phyloP scores from a whole-genome alignment of 2,888 invertebrate genomes.

The Rhagium mordax region DNA sequence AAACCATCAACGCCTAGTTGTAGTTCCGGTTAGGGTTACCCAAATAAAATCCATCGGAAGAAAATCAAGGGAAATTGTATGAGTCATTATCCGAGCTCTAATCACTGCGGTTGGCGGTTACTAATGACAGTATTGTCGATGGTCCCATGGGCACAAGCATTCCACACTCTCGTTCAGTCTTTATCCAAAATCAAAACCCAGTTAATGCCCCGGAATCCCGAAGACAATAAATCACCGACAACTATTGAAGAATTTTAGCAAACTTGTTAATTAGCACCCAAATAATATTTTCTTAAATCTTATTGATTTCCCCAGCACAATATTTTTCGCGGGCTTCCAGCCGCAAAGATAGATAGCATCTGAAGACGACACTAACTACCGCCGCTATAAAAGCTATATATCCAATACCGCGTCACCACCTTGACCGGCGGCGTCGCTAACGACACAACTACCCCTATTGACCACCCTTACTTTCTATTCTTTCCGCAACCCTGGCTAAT shows the following conservation, averaged over 20 bases:
- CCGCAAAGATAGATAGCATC: constrained; percentile 1
- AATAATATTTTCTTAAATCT: too few relatives aligned
- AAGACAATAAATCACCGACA: not conserved
- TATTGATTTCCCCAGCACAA: not conserved
- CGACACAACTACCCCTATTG: constrained; percentile 42
- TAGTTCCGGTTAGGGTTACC: not conserved
- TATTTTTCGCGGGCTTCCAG: not conserved
- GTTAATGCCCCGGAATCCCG: constrained; percentile 17
- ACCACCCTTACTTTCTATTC: constrained; percentile 58
- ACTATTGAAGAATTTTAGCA: too few relatives aligned
- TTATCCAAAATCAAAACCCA: constrained; percentile 4
- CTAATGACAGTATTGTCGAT: constrained; percentile 56
- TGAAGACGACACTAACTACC: constrained; percentile 17
- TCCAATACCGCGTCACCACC: constrained; percentile 8
- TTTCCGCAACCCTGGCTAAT: constrained; percentile 75
- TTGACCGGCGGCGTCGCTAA: constrained; percentile 34
- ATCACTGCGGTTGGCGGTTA: constrained; percentile 52
- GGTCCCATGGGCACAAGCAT: constrained; percentile 43
- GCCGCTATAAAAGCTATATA: not conserved
- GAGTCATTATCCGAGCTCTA: constrained; percentile 47
- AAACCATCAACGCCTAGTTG: not conserved
- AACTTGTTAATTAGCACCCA: too few relatives aligned
- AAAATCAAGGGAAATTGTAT: constrained; percentile 44
- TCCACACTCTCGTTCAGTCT: constrained; percentile 32
- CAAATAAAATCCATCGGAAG: constrained; percentile 28